Evolutionary conservation across 2,888 invertebrate genomes (phyloP).

Genomic region (Axea sp.): DNA sequence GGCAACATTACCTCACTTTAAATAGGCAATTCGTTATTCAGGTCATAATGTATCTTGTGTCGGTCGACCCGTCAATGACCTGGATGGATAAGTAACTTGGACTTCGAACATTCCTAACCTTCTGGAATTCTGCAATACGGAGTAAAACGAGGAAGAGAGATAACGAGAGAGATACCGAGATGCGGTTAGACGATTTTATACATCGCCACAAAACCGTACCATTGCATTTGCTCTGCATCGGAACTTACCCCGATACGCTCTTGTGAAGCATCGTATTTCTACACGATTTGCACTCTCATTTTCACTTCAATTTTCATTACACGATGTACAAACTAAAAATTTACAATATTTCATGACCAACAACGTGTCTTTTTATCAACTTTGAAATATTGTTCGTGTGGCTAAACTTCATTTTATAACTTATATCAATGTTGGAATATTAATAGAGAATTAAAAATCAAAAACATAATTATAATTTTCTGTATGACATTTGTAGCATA

Average conservation of each 20-base stretch:
- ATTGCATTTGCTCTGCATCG: conserved; percentile 14
- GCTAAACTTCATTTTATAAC: too few species aligned
- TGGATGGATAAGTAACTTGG: conserved; percentile 64
- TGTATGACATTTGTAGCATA: too few species aligned
- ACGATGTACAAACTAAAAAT: too few species aligned
- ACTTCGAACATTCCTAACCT: conserved; percentile 64
- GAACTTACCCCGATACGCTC: conserved; percentile 4
- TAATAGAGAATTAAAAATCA: too few species aligned
- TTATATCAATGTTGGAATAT: too few species aligned
- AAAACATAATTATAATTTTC: too few species aligned
- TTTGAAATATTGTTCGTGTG: too few species aligned
- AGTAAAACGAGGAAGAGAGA: conserved; percentile 4
- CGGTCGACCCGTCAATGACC: conserved; percentile 46
- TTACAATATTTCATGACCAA: too few species aligned
- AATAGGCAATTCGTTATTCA: conserved; percentile 72
- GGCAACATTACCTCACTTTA: conserved; percentile 63
- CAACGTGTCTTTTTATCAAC: too few species aligned
- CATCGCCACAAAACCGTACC: conserved; percentile 8
- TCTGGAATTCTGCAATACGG: conserved; percentile 50
- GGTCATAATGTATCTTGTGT: conserved; percentile 70
- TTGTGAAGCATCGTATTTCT: conserved; percentile 4
- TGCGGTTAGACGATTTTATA: conserved; percentile 29
- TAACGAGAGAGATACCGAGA: conserved; percentile 4
- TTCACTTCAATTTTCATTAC: too few species aligned
- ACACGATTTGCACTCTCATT: conserved; percentile 18